Evolutionary conservation across 35 echinoderm and acorn worm genomes (phyloP).

Genomic region (Heliocidaris erythrogramma): DNA sequence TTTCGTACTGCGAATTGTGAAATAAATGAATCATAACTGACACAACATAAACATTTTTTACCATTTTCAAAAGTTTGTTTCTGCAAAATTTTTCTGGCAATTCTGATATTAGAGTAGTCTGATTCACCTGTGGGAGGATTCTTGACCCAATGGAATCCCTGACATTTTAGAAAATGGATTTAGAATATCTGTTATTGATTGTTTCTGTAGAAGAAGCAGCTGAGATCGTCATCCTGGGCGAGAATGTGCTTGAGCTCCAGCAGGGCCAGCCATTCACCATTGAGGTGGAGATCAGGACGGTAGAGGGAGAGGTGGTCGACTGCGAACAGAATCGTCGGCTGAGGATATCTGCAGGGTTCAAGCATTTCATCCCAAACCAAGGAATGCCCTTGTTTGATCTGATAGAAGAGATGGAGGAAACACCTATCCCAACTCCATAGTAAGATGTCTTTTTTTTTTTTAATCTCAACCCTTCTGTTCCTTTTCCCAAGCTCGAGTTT

Average conservation of each 20-base stretch:
- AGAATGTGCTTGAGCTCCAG: slow-evolving; percentile 56
- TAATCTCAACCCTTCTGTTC: too few relatives aligned
- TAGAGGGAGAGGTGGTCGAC: slow-evolving; percentile 65
- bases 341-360: slow-evolving; percentile 80
- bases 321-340: slow-evolving; percentile 71
- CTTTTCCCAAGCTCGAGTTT: too few relatives aligned
- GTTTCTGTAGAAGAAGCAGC: slow-evolving; percentile 71
- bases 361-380: slow-evolving; percentile 71
- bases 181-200: too few relatives aligned
- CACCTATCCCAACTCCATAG: slow-evolving; percentile 78
- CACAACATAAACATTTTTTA: too few relatives aligned
- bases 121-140: too few relatives aligned
- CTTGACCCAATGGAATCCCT: too few relatives aligned
- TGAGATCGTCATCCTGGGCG: slow-evolving; percentile 58
- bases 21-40: too few relatives aligned
- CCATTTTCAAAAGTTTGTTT: too few relatives aligned
- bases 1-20: too few relatives aligned
- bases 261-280: slow-evolving; percentile 83
- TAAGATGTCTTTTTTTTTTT: slow-evolving; percentile 30
- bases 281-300: slow-evolving; percentile 73
- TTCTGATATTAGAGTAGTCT: too few relatives aligned
- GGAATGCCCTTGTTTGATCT: slow-evolving; percentile 82
- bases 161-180: too few relatives aligned
- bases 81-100: too few relatives aligned
- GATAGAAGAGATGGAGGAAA: slow-evolving; percentile 95